Conservation (phyloP, 2,797 vertebrate species). For the Pygocentrus nattereri region DNA sequence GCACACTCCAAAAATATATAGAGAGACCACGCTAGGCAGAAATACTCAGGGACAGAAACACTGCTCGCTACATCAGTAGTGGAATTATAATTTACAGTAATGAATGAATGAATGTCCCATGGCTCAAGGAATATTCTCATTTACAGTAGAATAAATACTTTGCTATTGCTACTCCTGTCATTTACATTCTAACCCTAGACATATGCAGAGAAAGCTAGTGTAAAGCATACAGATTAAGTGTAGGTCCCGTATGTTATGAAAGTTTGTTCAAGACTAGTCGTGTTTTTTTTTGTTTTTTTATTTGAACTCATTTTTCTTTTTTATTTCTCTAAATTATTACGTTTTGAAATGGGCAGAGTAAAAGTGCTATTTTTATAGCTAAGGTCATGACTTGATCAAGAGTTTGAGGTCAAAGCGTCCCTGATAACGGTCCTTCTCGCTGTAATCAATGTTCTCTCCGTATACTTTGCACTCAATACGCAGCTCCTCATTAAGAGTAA, state of each 20-base stretch:
- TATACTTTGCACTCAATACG: constrained; percentile 93
- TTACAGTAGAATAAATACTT: constrained; percentile 99
- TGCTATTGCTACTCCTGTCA: constrained; percentile 97
- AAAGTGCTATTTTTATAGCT: constrained; percentile 77
- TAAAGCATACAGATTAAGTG: constrained; percentile 99
- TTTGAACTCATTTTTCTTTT: constrained; percentile 73
- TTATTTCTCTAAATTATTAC: constrained; percentile 66
- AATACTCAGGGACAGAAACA: constrained; percentile 91
- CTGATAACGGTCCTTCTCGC: constrained; percentile 96
- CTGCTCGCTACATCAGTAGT: constrained; percentile 97
- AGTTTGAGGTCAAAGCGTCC: constrained; percentile 98
- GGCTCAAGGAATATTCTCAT: constrained; percentile 98
- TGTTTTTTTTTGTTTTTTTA: constrained; percentile 73
- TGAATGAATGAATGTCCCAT: constrained; percentile 96
- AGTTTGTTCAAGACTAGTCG: constrained; percentile 99
- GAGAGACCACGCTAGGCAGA: constrained; percentile 91
- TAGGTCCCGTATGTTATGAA: constrained; percentile 99
- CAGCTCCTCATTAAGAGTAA: constrained; percentile 80
- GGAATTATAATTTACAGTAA: constrained; percentile 99
- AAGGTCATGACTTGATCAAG: constrained; percentile 90
- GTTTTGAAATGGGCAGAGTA: constrained; percentile 81
- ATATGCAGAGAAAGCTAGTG: constrained; percentile 98
- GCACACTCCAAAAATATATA: constrained; percentile 87
- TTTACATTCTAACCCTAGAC: constrained; percentile 98
- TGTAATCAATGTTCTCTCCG: constrained; percentile 90